Evolutionary conservation across 2,113 vertebrate genomes (phyloP), one percentile per base, ranked within the genome.

Genomic region (Platycercus adscitus): DNA sequence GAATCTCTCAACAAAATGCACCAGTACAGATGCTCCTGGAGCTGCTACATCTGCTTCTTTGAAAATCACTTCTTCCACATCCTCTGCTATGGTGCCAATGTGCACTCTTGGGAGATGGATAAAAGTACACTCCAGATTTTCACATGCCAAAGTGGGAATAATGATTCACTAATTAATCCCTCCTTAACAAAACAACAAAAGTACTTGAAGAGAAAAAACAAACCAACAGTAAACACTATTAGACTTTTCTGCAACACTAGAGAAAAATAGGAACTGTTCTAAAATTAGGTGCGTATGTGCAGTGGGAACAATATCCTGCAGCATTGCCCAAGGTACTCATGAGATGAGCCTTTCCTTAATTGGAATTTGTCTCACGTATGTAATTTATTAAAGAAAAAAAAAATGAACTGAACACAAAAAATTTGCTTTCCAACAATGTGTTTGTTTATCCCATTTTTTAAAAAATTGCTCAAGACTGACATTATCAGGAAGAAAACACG

Each of bases 11-110:
- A 53, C 47, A 61, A 81, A 94, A 90, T 0, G 4, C 73, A 86
- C 43, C 70, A 92, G 37, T 82, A 65, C 84, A 95, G 85, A 95
- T 94, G 82, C 47, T 96, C 70, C 66, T 12, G 4, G 95, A 96
- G 81, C 79, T 94, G 89, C 77, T 91, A 91, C 97, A 97, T 97
- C 96, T 97, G 97, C 92, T 95, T 75, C 89, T 97, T 96, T 96
- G 95, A 95, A 97, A 97, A 93, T 35, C 41, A 66, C 86, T 95
- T 95, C 90, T 95, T 97, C 95, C 91, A 95, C 96, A 95, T 96
- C 92, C 96, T 97, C 95, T 96, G 84, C 97, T 90, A 52, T 4
- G 31, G 47, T 97, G 95, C 96, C 97, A 97, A 58, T 68, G 90
- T 3, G 13, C 50, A 81, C 87, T 95, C 92, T 91, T 90, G 97